Evolutionary conservation across 2,797 vertebrate species (phyloP).

Genomic region (Tenualosa ilisha): DNA sequence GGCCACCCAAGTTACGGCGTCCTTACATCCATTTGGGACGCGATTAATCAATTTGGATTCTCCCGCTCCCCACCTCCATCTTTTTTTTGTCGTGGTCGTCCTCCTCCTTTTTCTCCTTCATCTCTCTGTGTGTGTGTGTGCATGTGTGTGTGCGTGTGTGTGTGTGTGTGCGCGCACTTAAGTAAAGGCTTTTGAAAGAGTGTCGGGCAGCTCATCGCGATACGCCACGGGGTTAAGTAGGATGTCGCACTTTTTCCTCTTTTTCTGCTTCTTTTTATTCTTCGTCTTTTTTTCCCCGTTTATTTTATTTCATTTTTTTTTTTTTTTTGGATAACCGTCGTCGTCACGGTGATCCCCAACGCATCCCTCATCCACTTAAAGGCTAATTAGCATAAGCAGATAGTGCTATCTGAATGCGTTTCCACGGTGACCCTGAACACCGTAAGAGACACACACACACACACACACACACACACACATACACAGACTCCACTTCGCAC

Average conservation of each 20-base stretch:
- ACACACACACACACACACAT: background rate
- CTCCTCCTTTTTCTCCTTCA: constrained; percentile 3
- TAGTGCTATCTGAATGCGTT: constrained; percentile 75
- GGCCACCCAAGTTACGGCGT: constrained; percentile 54
- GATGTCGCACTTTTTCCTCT: constrained; percentile 65
- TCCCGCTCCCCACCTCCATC: background rate
- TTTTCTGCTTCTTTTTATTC: background rate
- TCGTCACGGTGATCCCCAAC: constrained; percentile 46
- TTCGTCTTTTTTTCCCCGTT: background rate
- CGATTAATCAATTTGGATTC: constrained; percentile 75
- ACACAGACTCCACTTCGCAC: background rate
- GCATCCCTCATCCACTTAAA: constrained; percentile 76
- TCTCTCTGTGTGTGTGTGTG: constrained; percentile 16
- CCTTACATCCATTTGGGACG: constrained; percentile 76
- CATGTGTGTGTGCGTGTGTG: background rate
- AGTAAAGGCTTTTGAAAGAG: constrained; percentile 66
- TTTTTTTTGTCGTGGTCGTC: constrained; percentile 4
- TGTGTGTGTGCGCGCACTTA: constrained; percentile 41
- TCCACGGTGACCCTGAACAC: constrained; percentile 73
- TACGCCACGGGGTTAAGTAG: constrained; percentile 78
- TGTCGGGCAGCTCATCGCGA: constrained; percentile 67
- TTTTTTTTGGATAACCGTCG: constrained; percentile 63
- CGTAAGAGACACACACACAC: background rate
- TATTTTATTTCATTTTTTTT: background rate
- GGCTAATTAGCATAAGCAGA: constrained; percentile 82